These are phyloP conservation scores for Drosophila erecta DNA, from an alignment of 1,140 invertebrate genomes.

Conservation along the genomic window DNA sequence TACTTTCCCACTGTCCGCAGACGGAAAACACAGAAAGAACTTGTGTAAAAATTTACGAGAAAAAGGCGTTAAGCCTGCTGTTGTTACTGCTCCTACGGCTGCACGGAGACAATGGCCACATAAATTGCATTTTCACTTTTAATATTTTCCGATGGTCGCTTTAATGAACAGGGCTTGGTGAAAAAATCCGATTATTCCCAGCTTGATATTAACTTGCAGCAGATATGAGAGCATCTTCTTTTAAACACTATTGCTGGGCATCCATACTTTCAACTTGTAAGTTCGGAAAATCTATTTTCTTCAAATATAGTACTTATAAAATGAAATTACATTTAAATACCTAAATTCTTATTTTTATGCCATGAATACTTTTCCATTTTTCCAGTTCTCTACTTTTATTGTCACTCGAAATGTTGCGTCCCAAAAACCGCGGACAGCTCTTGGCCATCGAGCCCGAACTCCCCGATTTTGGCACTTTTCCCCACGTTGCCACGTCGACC, in stretches of 20 bases:
- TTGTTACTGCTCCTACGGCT: constrained; percentile 29
- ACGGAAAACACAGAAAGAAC: constrained; percentile 30
- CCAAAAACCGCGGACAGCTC: background rate
- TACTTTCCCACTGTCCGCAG: constrained; percentile 8
- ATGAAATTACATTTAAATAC: too few species aligned
- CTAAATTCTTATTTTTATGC: too few species aligned
- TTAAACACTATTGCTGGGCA: too few species aligned
- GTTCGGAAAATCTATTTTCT: too few species aligned
- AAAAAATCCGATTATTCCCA: background rate
- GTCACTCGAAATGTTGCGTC: background rate
- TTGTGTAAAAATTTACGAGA: constrained; percentile 75
- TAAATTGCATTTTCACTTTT: constrained; percentile 82
- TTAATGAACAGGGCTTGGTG: constrained; percentile 42
- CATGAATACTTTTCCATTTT: too few species aligned
- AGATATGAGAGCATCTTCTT: too few species aligned
- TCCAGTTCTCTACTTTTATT: background rate
- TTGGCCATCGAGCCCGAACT: constrained; percentile 9
- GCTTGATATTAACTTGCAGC: too few species aligned
- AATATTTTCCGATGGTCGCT: constrained; percentile 61
- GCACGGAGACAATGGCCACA: constrained; percentile 67
- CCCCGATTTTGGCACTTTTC: background rate
- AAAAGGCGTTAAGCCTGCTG: constrained; percentile 77
- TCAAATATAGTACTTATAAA: too few species aligned
- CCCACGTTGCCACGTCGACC: background rate
- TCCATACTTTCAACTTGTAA: too few species aligned